phyloP scores from a whole-genome alignment of 2,888 invertebrate species.

The Apodemia hepburni region DNA sequence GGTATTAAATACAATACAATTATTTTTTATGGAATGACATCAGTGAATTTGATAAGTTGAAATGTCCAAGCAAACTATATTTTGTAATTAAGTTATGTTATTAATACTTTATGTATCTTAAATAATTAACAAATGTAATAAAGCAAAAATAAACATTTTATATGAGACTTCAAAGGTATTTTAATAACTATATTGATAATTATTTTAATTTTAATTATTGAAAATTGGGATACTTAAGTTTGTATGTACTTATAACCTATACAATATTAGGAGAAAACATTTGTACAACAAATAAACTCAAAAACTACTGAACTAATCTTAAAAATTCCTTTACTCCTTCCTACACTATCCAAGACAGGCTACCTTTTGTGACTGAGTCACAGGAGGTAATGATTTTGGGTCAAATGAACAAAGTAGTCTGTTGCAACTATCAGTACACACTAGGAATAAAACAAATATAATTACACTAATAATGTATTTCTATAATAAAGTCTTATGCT shows the following conservation, averaged over 20 bases:
- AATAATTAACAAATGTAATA: constrained; percentile 49
- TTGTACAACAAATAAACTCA: too few relatives aligned
- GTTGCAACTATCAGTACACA: too few relatives aligned
- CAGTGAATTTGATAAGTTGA: constrained; percentile 49
- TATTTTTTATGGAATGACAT: constrained; percentile 36
- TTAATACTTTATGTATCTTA: constrained; percentile 64
- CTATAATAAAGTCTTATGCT: constrained; percentile 38
- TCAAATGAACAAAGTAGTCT: too few relatives aligned
- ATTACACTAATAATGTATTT: constrained; percentile 1
- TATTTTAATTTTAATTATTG: constrained; percentile 14
- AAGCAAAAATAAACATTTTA: constrained; percentile 78
- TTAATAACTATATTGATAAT: constrained; percentile 29
- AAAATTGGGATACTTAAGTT: background rate
- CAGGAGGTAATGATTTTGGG: too few relatives aligned
- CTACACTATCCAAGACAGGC: too few relatives aligned
- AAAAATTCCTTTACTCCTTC: too few relatives aligned
- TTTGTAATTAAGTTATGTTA: constrained; percentile 63
- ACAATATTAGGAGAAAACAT: too few relatives aligned
- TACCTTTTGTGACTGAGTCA: too few relatives aligned
- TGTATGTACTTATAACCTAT: background rate
- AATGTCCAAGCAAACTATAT: constrained; percentile 48
- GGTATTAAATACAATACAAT: constrained; percentile 27
- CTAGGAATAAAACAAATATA: background rate
- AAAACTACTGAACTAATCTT: too few relatives aligned
- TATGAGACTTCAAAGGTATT: constrained; percentile 68